Evolutionary conservation across 2,888 invertebrate genomes (phyloP).

Genomic region (Apamea anceps): DNA sequence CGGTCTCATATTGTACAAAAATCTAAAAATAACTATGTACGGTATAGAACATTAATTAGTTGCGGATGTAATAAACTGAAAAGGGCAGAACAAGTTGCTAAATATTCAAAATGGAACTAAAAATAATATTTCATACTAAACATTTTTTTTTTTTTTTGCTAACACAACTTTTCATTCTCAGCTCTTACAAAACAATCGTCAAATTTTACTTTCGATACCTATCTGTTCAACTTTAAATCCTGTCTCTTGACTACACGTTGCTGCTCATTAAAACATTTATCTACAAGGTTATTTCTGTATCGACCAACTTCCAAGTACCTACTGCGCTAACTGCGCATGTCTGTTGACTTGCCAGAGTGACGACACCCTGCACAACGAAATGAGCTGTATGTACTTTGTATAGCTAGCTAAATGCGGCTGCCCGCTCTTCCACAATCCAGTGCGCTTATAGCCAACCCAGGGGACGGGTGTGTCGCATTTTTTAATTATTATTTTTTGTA

Average conservation of each 20-base stretch:
- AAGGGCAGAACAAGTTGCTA: background rate
- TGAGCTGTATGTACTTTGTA: background rate
- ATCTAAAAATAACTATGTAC: background rate
- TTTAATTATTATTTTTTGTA: background rate
- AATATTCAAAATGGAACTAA: background rate
- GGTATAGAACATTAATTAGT: background rate
- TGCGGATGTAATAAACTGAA: slow-evolving; percentile 1
- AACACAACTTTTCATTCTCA: background rate
- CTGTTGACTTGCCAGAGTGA: slow-evolving; percentile 36
- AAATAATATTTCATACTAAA: background rate
- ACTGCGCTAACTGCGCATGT: slow-evolving; percentile 53
- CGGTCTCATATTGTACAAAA: background rate
- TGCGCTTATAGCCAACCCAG: slow-evolving; percentile 15
- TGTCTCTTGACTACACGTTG: slow-evolving; percentile 12
- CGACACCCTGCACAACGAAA: slow-evolving; percentile 33
- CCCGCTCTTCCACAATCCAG: slow-evolving; percentile 25
- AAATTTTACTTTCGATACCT: slow-evolving; percentile 7
- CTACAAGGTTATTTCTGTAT: slow-evolving; percentile 58
- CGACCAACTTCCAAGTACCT: slow-evolving; percentile 41
- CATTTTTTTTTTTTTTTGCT: background rate
- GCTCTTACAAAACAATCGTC: slow-evolving; percentile 1
- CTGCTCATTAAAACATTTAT: slow-evolving; percentile 11
- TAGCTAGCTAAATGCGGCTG: slow-evolving; percentile 12
- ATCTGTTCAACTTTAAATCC: slow-evolving; percentile 4
- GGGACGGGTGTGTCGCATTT: slow-evolving; percentile 29